Base-by-base conservation (phyloP, 2,888 invertebrate genomes). In the Axea sp. region DNA sequence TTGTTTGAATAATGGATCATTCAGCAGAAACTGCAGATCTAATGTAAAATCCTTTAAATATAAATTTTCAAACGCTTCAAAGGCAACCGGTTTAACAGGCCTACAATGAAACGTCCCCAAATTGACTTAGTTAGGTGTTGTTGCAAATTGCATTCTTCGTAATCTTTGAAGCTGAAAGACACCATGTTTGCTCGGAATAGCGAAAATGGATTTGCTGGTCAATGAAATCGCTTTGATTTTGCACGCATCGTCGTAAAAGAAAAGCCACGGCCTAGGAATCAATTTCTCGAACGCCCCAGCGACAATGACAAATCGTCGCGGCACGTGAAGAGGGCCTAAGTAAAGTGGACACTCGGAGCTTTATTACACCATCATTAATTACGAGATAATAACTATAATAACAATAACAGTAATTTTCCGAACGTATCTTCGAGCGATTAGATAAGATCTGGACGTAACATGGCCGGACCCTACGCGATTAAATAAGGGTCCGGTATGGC, bases 351-450 rank as follows among this genome's bases (percentile, higher is more conserved):
- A 68, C 62, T 57, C 67, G 30, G 49, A 49, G 39, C 74, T 74
- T 74, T 74, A 68, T 74, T 74, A 53, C 74, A 28, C 9, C 14
- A 45, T 62, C 64, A 68, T 74, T 74, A 74, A 64, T 74, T 74
- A 59, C 69, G 28, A 55, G 43, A 64, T 74, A 74, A 74, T 74
- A 64, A 69, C 59, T 14, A 53, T 68, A 71, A 75, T 68, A 72
- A 57, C 64, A 68, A 72, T 72, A 64, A 64, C 35, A 33, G 60
- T 64, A 53, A 74, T 74, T 60, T 74, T 69, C 47, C 45, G 15
- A 28, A 53, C 59, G 47, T 65, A 69, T 74, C 69, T 69, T 69
- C 45, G 37, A 11, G 45, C 41, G 69, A 65, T 74, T 74, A 69
- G 60, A 74, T 64, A 43, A 51, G 37, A 68, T 74, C 55, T 47